Evolutionary conservation across 2,888 invertebrate genomes (phyloP).

Genomic region (Lacanobia oleracea): DNA sequence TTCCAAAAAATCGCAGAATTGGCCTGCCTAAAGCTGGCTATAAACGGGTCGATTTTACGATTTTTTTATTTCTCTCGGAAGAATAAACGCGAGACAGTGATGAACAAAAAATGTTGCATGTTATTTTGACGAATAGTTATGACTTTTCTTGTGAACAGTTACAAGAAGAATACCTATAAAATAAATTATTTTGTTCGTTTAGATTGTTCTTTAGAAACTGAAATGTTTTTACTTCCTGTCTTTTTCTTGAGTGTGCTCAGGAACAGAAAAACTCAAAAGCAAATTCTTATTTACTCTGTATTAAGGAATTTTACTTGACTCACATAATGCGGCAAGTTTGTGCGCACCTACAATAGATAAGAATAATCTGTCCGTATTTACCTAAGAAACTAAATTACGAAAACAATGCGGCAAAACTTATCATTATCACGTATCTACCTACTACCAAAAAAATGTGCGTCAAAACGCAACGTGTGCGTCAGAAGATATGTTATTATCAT

Average conservation of each 20-base stretch:
- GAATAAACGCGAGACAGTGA: slow-evolving; percentile 49
- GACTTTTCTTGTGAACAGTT: slow-evolving; percentile 30
- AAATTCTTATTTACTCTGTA: slow-evolving; percentile 18
- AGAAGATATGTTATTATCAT: slow-evolving; percentile 69
- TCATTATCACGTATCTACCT: slow-evolving; percentile 74
- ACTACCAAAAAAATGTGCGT: slow-evolving; percentile 75
- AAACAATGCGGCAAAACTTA: slow-evolving; percentile 72
- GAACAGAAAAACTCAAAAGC: slow-evolving; percentile 11
- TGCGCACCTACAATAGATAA: slow-evolving; percentile 54
- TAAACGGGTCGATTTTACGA: slow-evolving; percentile 57
- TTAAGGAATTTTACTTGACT: slow-evolving; percentile 37
- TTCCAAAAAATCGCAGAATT: slow-evolving; percentile 56
- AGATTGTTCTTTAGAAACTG: not conserved
- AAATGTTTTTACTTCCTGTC: not conserved
- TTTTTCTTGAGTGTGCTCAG: not conserved
- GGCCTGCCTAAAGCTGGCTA: slow-evolving; percentile 55
- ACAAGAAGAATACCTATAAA: slow-evolving; percentile 11
- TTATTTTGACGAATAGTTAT: slow-evolving; percentile 46
- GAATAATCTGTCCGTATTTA: slow-evolving; percentile 59
- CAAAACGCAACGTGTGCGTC: slow-evolving; percentile 77
- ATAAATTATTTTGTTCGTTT: slow-evolving; percentile 14
- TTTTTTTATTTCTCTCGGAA: slow-evolving; percentile 54
- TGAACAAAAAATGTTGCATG: slow-evolving; percentile 45
- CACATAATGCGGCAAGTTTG: slow-evolving; percentile 54
- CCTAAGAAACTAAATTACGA: slow-evolving; percentile 64